Evolutionary conservation across 2,888 invertebrate species (phyloP).

Genomic region (Junonia oenone): DNA sequence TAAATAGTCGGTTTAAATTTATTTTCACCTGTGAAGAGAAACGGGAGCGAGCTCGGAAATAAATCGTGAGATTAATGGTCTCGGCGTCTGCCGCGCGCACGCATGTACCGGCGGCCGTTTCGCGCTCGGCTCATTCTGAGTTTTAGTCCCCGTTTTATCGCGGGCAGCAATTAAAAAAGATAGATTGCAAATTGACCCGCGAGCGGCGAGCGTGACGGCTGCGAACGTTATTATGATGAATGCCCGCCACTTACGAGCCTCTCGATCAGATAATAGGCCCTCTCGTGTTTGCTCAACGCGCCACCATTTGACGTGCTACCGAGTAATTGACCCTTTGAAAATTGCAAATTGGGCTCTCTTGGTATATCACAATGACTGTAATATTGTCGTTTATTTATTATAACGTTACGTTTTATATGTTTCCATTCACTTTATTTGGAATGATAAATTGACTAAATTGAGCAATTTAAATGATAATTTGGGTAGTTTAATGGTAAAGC

Average conservation of each 20-base stretch:
- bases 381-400: not conserved
- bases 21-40: conserved; percentile 55
- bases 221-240: conserved; percentile 71
- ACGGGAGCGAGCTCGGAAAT: conserved; percentile 57
- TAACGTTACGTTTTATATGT: not conserved
- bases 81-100: conserved; percentile 29
- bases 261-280: conserved; percentile 63
- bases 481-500: too few relatives aligned
- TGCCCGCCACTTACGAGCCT: conserved; percentile 58
- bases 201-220: conserved; percentile 68
- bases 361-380: not conserved
- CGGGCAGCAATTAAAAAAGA: conserved; percentile 73
- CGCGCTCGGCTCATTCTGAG: conserved; percentile 11
- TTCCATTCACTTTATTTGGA: not conserved
- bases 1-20: conserved; percentile 52
- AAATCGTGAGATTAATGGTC: conserved; percentile 59
- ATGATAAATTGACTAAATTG: not conserved
- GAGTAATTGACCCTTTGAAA: conserved; percentile 9
- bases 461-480: not conserved
- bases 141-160: conserved; percentile 43
- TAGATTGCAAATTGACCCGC: conserved; percentile 75
- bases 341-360: conserved; percentile 1
- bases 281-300: conserved; percentile 58
- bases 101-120: conserved; percentile 13
- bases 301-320: conserved; percentile 11